Conservation (phyloP, 2,888 invertebrate genomes). For the Athalia cordata region DNA sequence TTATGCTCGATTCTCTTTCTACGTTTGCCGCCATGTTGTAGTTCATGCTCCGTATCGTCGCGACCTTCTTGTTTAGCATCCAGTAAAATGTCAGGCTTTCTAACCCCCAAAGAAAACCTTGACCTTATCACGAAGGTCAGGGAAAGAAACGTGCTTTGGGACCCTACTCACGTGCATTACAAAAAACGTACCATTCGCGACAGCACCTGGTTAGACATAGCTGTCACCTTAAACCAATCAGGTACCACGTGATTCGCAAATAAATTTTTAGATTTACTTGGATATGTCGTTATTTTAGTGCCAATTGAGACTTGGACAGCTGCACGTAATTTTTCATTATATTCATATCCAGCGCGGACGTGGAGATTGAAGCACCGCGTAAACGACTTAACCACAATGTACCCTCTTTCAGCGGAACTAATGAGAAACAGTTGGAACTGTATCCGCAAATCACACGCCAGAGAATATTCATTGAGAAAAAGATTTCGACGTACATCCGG, state of each 20-base stretch:
- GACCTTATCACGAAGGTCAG: slow-evolving; percentile 35
- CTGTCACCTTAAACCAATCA: slow-evolving; percentile 39
- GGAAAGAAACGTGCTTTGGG: slow-evolving; percentile 33
- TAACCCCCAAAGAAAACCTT: slow-evolving; percentile 32
- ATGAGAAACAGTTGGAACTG: slow-evolving; percentile 48
- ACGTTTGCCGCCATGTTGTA: background rate
- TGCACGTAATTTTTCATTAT: too few species aligned
- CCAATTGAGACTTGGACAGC: too few species aligned
- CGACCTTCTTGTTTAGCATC: background rate
- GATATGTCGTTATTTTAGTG: too few species aligned
- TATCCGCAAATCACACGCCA: slow-evolving; percentile 35
- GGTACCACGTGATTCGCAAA: slow-evolving; percentile 4
- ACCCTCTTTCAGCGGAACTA: slow-evolving; percentile 48
- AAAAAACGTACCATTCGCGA: slow-evolving; percentile 40
- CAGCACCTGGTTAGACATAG: slow-evolving; percentile 29
- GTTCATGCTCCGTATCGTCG: background rate
- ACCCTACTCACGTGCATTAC: slow-evolving; percentile 35
- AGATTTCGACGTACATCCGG: slow-evolving; percentile 30
- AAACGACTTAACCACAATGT: slow-evolving; percentile 21
- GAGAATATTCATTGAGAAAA: slow-evolving; percentile 28
- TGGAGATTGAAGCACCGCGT: slow-evolving; percentile 1
- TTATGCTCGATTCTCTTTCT: too few species aligned
- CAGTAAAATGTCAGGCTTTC: slow-evolving; percentile 38
- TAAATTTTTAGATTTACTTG: too few species aligned
- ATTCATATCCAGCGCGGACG: background rate